phyloP scores from a whole-genome alignment of 2,888 invertebrate genomes.

The Sthenelais limicola region DNA sequence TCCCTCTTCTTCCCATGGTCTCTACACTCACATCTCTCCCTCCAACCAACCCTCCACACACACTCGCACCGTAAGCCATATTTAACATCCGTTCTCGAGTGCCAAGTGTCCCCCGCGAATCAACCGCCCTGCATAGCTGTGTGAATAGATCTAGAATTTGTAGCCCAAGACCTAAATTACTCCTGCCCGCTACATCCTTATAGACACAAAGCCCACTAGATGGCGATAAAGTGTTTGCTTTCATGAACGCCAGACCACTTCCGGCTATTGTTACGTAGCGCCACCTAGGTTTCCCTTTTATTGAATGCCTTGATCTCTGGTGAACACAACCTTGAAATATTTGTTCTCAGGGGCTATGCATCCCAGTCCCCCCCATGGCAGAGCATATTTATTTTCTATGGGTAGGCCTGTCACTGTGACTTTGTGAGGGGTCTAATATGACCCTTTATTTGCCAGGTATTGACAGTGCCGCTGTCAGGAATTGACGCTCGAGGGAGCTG shows the following conservation, averaged over 20 bases:
- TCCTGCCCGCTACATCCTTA: too few species aligned
- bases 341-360: background rate
- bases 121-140: too few species aligned
- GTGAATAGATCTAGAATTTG: too few species aligned
- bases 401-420: background rate
- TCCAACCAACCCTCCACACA: too few species aligned
- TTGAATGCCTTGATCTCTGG: background rate
- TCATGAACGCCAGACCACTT: background rate
- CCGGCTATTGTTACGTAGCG: slow-evolving; percentile 13
- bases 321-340: background rate
- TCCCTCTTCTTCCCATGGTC: too few species aligned
- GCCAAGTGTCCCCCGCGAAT: too few species aligned
- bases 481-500: background rate
- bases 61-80: too few species aligned
- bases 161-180: too few species aligned
- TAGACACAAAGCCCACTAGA: too few species aligned
- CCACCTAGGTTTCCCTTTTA: background rate
- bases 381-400: slow-evolving; percentile 21
- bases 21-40: too few species aligned
- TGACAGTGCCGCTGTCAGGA: background rate
- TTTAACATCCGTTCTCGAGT: too few species aligned
- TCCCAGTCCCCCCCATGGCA: background rate
- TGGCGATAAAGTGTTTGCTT: background rate
- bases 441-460: slow-evolving; percentile 12
- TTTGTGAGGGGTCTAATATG: background rate